These are phyloP conservation scores for Leptothorax acervorum DNA, from an alignment of 2,888 invertebrate species.

Conservation along the genomic window DNA sequence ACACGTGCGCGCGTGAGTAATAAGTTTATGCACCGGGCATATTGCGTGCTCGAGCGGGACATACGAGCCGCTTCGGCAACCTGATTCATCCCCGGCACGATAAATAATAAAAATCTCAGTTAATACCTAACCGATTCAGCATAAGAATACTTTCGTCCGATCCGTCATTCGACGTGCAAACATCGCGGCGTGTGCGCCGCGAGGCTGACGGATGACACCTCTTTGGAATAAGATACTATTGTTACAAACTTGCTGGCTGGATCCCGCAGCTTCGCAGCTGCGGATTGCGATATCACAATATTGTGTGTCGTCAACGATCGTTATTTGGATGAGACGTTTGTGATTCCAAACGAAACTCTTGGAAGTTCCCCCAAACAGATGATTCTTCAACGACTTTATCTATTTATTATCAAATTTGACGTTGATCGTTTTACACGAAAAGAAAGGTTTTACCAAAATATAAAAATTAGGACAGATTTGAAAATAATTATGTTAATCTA, in stretches of 20 bases:
- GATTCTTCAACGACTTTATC: not conserved
- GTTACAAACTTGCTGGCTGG: not conserved
- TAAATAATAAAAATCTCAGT: conserved; percentile 31
- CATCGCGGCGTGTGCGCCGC: no score
- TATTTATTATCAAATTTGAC: not conserved
- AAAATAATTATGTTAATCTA: not conserved
- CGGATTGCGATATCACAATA: not conserved
- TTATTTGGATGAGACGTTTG: not conserved
- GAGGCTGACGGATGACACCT: not conserved
- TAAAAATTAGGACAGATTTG: not conserved
- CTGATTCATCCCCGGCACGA: conserved; percentile 8
- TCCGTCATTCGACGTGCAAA: not conserved
- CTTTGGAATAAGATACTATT: not conserved
- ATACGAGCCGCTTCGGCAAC: conserved; percentile 34
- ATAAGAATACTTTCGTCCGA: not conserved
- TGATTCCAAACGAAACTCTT: not conserved
- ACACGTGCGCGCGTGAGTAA: conserved; percentile 52
- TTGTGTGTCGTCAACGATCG: not conserved
- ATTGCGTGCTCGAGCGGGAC: conserved; percentile 16
- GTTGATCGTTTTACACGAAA: not conserved
- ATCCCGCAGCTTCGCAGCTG: conserved; percentile 6
- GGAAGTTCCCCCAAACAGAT: not conserved
- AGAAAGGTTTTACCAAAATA: not conserved
- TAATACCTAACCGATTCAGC: conserved; percentile 10
- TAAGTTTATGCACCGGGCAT: conserved; percentile 40